Evolutionary conservation across 2,888 invertebrate genomes (phyloP), one percentile per base, ranked within the genome.

Genomic region (Timema cristinae): DNA sequence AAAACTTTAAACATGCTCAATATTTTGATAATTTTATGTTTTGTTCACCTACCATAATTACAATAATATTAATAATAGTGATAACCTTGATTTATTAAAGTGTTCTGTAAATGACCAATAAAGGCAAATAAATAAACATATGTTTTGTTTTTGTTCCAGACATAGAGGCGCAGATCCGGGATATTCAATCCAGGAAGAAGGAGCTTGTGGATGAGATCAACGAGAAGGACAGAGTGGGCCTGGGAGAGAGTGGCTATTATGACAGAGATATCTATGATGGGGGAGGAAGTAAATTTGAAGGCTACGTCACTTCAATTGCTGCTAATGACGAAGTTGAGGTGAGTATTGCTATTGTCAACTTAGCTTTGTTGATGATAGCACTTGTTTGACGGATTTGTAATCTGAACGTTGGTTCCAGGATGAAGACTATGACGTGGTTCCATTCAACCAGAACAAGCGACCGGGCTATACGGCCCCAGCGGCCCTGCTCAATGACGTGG

Each of bases 291-390:
- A 91, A 94, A 79, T 95, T 91, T 82, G 96, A 95, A 80, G 97
- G 95, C 50, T 98, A 98, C 82, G 94, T 95, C 77, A 96, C 96
- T 71, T 97, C 97, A 0, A 98, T 98, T 81, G 96, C 97, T 67
- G 92, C 97, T 0, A 96, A 95, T 82, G 98, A 98, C 84, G 97
- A 98, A 83, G 91, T 92, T 52, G 96, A 96, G 79, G 87, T 86
- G 79, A 81, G 80, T 79, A 56, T 9, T 13, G 50, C 11, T 67
- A 50, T n/a, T 66, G 16, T 10, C 4, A 13, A 54, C n/a, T 2
- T 54, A 54, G 11, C 54, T 1, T 54, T 32, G 32, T 11, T 7
- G 15, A 59, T 59, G 9, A n/a, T 4, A 32, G 59, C 4, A 59
- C 7, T 9, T 59, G 59, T 32, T 32, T 32, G 32, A 32, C 32